These are phyloP conservation scores for Drosophila testacea DNA, from an alignment of 2,888 invertebrate genomes.

Conservation along the genomic window DNA sequence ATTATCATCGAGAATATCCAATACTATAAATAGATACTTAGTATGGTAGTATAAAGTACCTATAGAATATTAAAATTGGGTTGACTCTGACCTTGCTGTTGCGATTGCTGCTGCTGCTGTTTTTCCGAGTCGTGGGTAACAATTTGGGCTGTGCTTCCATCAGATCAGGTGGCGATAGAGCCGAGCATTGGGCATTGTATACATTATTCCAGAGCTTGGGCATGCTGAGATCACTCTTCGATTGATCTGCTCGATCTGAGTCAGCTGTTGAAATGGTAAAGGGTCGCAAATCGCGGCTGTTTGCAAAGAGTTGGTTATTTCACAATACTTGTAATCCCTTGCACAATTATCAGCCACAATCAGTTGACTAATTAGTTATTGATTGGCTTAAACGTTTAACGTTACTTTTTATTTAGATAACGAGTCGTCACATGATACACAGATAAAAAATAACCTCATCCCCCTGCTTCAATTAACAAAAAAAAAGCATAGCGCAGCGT, in stretches of 20 bases:
- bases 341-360: slow-evolving; percentile 51
- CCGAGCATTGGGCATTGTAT: slow-evolving; percentile 50
- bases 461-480: background rate
- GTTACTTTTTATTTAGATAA: slow-evolving; percentile 58
- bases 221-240: slow-evolving; percentile 62
- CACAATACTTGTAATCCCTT: slow-evolving; percentile 50
- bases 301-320: slow-evolving; percentile 41
- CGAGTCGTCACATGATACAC: slow-evolving; percentile 48
- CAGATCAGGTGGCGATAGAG: slow-evolving; percentile 72
- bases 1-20: slow-evolving; percentile 84
- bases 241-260: slow-evolving; percentile 14
- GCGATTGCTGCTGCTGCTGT: slow-evolving; percentile 40
- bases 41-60: background rate
- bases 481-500: slow-evolving; percentile 3
- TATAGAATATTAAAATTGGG: background rate
- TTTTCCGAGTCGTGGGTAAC: slow-evolving; percentile 67
- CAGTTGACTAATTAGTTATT: slow-evolving; percentile 74
- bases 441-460: slow-evolving; percentile 19
- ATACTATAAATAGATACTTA: slow-evolving; percentile 63
- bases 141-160: slow-evolving; percentile 78
- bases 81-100: slow-evolving; percentile 74
- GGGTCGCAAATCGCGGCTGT: slow-evolving; percentile 65
- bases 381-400: slow-evolving; percentile 58
- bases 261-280: slow-evolving; percentile 62
- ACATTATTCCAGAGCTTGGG: slow-evolving; percentile 71